Percentiles rank a stretch among this genome's conserved stretches.
Conservation (phyloP, 1,140 invertebrate genomes). For the Lordiphosa stackelbergi region DNA sequence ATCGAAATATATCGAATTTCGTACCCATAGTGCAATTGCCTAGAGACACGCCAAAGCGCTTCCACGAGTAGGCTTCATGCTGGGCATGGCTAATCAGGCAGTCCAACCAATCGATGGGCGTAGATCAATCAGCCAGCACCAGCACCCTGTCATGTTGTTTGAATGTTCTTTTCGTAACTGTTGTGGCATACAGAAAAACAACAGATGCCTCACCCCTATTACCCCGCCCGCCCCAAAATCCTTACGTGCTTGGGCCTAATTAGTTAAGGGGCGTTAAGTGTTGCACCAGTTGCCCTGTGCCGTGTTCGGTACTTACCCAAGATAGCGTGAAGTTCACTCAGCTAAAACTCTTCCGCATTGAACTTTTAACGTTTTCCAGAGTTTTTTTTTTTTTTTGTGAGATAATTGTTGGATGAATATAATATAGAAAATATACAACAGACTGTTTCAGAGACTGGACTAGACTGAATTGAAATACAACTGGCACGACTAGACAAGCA, state of each 20-base stretch:
- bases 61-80: slow-evolving; percentile 8
- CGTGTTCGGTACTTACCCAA: slow-evolving; percentile 17
- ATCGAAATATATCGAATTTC: too few species aligned
- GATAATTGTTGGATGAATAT: too few species aligned
- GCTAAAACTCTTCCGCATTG: slow-evolving; percentile 36
- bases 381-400: neutral
- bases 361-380: neutral
- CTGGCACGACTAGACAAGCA: too few species aligned
- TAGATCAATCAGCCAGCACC: slow-evolving; percentile 2
- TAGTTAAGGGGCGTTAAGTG: slow-evolving; percentile 70
- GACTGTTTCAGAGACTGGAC: too few species aligned
- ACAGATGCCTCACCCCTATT: neutral
- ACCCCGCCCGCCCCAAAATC: neutral
- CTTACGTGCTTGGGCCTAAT: slow-evolving; percentile 43
- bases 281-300: slow-evolving; percentile 15
- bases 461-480: too few species aligned
- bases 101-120: neutral
- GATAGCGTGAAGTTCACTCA: slow-evolving; percentile 37
- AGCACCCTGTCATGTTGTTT: slow-evolving; percentile 39
- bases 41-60: slow-evolving; percentile 13
- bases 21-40: slow-evolving; percentile 36
- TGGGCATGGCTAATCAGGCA: slow-evolving; percentile 57
- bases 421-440: too few species aligned
- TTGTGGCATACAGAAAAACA: slow-evolving; percentile 18
- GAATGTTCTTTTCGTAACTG: slow-evolving; percentile 32